Base-by-base conservation (phyloP, 92 coral and sea anemone genomes). In the Parazoanthus swiftii region DNA sequence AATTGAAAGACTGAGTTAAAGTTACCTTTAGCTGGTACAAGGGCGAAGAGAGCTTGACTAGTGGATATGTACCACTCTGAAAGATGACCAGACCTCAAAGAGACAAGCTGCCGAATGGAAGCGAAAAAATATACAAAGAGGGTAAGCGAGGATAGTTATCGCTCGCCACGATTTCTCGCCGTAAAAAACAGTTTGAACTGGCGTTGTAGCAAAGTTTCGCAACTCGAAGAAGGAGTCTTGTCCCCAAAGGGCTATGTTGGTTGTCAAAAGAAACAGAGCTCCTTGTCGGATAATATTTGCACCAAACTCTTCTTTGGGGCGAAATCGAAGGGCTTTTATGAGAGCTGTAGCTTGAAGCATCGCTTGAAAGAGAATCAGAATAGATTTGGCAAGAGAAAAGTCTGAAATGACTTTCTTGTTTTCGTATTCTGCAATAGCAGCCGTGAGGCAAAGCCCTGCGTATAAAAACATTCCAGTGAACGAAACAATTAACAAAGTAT, bases 91-190 rank as follows among this genome's bases (percentile, higher is more conserved):
- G 84, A 97, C 94, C 85, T 97, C 98, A 85, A 95, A 97, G 39
- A 97, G 86, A 88, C 99, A 97, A 43, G 96, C 96, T 0, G 99
- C 97, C 10, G 98, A 97, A 74, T 95, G 98, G 86, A 97, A 97
- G 39, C 98, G 98, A 88, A 97, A 97, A 90, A 97, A 95, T 65
- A 95, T 93, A 79, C 98, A 94, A 42, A 97, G 92, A 21, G 99
- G 99, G 76, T 97, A 97, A 8, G 99, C 98, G 79, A 97, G 91
- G 29, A 93, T 92, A 10, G 98, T 95, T 70, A 97, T 94, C 3
- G 95, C 98, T 85, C 96, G 88, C 99, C 99, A 97, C 25, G 99
- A 93, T 39, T 84, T 94, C 89, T 97, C 98, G 44, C 99, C 98
- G 71, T 97, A 97, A 83, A 97, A 97, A 68, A 89, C 94, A 58